Base-by-base conservation (phyloP, 2,797 vertebrate species). In the Esox masquinongy region DNA sequence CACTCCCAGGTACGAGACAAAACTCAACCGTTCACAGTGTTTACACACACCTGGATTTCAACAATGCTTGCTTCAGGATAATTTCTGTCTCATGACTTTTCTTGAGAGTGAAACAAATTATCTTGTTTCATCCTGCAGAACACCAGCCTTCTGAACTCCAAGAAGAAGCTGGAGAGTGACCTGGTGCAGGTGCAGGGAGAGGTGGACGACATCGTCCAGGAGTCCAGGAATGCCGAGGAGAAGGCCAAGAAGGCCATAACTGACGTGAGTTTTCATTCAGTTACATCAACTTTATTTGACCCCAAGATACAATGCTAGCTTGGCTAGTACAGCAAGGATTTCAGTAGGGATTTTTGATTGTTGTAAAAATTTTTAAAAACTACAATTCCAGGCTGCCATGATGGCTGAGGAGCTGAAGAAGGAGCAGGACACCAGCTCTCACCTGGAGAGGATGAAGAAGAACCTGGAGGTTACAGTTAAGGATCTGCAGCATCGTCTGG, bases 191-290 rank as follows among this genome's bases (percentile, higher is more conserved):
- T 96, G 81, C 96, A 97, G 86, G 93, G 87, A 17, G 96, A 98
- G 83, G 91, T 96, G n/a, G 96, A 98, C 14, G 95, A 96, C 78
- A 79, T 92, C 0, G 74, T 95, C 69, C 95, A 97, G 84, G 96
- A 97, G 80, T 92, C 96, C 56, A 94, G 94, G 79, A 96, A 97
- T n/a, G 96, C 96, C 31, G 96, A 96, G 80, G 96, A 98, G 39
- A 98, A 97, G 76, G 96, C 96, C 83, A 98, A 96, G 92, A 97
- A 97, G 83, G 96, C 96, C 1, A 96, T 98, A 85, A 97, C 95
- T 31, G 96, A 97, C 75, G 96, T 98, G 80, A 95, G 95, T 70
- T 22, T 69, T 15, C 11, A 49, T 24, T 26, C 22, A 64, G 17
- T 16, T 16, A 15, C 24, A 63, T 63, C 22, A 22, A 64, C 12